Evolutionary conservation across 2,797 vertebrate species (phyloP), one percentile per base, ranked within the genome.

Genomic region (Staurois parvus): DNA sequence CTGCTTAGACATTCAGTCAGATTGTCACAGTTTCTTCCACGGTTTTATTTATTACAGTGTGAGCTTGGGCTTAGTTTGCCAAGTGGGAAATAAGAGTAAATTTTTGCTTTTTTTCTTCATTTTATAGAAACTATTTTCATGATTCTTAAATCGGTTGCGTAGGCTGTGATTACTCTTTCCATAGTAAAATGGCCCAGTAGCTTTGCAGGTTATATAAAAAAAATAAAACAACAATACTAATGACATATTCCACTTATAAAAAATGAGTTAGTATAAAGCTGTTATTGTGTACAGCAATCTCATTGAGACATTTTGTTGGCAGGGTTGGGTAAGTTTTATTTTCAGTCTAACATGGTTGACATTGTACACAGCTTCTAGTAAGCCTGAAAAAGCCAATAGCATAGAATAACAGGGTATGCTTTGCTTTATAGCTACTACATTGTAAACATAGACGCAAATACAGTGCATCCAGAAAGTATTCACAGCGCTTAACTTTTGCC

Each of bases 1-100:
- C 64, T 26, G 64, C 64, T 66, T 26, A 81, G 68, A 24, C 52
- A 72, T 81, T 72, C 30, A 81, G 79, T 42, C 29, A 34, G 37
- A 72, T 73, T 73, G 72, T 81, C 10, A 45, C 72, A 73, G n/a
- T 42, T 73, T 73, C 72, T 73, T 73, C 72, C 19, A 52, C 32
- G 28, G 48, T 11, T 17, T 81, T 72, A 81, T 81, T 72, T 81
- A 81, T 81, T 81, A 72, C 79, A 15, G 8, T 34, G 26, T 81
- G 45, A 72, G 29, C 17, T 37, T 6, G 30, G 70, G 67, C 17
- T 72, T 40, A 40, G 70, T 40, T 42, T 73, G 72, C 48, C 79
- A 72, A 62, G 52, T 56, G 32, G 68, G 42, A 80, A 11, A 30
- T 79, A 48, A 70, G n/a, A 72, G 34, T 37, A 56, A 6, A 28